A percentile compares a stretch with the other conserved stretches of the same genome.
phyloP scores from a whole-genome alignment of 2,113 vertebrate genomes.

The Sceloporus tristichus region DNA sequence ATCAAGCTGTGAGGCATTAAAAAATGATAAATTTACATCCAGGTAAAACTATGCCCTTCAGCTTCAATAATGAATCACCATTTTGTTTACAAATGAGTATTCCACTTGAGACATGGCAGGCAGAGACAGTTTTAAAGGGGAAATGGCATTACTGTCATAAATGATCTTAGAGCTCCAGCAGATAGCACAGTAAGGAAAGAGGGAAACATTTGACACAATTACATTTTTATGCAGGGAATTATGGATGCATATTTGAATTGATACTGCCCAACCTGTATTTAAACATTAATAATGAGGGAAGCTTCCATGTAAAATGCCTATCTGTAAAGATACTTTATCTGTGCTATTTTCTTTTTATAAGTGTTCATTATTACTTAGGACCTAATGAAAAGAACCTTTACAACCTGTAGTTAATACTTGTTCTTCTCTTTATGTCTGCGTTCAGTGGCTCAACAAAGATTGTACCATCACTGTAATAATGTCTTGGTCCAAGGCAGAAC shows the following conservation, averaged over 20 bases:
- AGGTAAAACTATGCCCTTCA: conserved; percentile 79
- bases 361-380: conserved; percentile 50
- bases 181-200: conserved; percentile 55
- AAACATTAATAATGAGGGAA: conserved; percentile 63
- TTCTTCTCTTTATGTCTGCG: conserved; percentile 40
- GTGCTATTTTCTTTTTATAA: conserved; percentile 45
- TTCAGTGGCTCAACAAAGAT: conserved; percentile 44
- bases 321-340: conserved; percentile 42
- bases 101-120: conserved; percentile 56
- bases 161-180: conserved; percentile 63
- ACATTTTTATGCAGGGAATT: conserved; percentile 64
- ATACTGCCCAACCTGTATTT: conserved; percentile 58
- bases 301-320: conserved; percentile 44
- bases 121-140: conserved; percentile 55
- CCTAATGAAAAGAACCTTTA: conserved; percentile 31
- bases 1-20: conserved; percentile 79
- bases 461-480: conserved; percentile 35
- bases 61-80: conserved; percentile 77
- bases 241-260: conserved; percentile 62
- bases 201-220: conserved; percentile 59
- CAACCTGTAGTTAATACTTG: conserved; percentile 46
- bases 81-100: conserved; percentile 78
- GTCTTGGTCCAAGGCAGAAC: not conserved
- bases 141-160: conserved; percentile 63
- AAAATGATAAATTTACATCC: conserved; percentile 81